phyloP scores from a whole-genome alignment of 1,140 invertebrate genomes.

The Leptopilina clavipes region DNA sequence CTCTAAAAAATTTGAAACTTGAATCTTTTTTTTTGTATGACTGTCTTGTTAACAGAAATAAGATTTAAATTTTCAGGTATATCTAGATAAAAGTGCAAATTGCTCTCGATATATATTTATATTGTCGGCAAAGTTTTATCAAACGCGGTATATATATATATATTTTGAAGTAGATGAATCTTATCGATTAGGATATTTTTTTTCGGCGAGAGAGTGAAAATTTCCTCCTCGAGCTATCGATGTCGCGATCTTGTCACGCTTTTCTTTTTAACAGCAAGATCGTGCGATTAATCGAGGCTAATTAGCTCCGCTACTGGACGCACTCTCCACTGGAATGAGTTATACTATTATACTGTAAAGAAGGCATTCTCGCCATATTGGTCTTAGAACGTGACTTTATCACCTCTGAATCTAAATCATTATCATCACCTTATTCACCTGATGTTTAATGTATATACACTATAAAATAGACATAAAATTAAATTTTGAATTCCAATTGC shows the following conservation, averaged over 20 bases:
- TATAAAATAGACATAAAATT: not conserved
- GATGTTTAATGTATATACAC: no score
- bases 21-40: no score
- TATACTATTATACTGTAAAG: slow-evolving; percentile 19
- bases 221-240: slow-evolving; percentile 23
- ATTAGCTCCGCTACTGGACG: slow-evolving; percentile 22
- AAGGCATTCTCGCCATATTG: slow-evolving; percentile 9
- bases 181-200: not conserved
- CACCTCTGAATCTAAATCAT: slow-evolving; percentile 20
- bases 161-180: slow-evolving; percentile 1
- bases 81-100: no score
- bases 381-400: slow-evolving; percentile 20
- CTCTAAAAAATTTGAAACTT: no score
- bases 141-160: no score
- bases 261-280: slow-evolving; percentile 24
- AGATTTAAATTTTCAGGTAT: no score
- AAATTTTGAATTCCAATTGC: not conserved
- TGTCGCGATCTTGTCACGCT: slow-evolving; percentile 26
- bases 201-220: not conserved
- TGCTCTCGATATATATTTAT: not conserved
- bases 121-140: not conserved
- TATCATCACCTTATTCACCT: not conserved
- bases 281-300: slow-evolving; percentile 27
- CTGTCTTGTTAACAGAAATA: no score
- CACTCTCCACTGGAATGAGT: slow-evolving; percentile 1